These are phyloP conservation scores for Castor canadensis DNA, from an alignment of 2,113 vertebrate genomes.

Conservation along the genomic window DNA sequence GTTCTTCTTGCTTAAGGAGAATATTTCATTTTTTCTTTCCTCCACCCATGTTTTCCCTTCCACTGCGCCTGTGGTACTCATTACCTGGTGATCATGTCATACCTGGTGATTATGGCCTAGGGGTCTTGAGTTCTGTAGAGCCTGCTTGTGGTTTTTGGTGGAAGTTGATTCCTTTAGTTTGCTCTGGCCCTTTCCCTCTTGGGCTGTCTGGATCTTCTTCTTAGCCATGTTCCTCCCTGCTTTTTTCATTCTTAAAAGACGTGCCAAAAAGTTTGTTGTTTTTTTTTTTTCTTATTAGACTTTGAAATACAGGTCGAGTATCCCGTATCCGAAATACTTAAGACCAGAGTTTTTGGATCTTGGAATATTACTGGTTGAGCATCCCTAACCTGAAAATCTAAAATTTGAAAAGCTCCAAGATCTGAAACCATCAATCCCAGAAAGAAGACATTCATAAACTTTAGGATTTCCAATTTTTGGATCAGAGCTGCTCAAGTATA, in stretches of 20 bases:
- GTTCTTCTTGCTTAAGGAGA: constrained; percentile 4
- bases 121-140: neutral
- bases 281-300: neutral
- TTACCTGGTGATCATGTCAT: rapidly evolving
- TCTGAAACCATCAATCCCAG: neutral
- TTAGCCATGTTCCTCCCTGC: neutral
- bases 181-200: neutral
- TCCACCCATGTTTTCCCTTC: neutral
- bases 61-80: neutral
- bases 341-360: neutral
- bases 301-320: neutral
- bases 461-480: neutral
- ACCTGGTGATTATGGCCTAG: neutral
- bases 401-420: neutral
- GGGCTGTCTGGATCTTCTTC: neutral
- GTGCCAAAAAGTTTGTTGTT: neutral
- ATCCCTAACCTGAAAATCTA: neutral
- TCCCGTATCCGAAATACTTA: neutral
- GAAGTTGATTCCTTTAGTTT: neutral
- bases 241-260: neutral
- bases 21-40: neutral
- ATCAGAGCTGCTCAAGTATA: neutral
- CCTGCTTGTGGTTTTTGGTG: too few relatives aligned
- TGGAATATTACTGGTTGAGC: neutral
- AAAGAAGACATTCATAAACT: neutral